Evolutionary conservation across 2,888 invertebrate genomes (phyloP).

Genomic region (Dilophus febrilis): DNA sequence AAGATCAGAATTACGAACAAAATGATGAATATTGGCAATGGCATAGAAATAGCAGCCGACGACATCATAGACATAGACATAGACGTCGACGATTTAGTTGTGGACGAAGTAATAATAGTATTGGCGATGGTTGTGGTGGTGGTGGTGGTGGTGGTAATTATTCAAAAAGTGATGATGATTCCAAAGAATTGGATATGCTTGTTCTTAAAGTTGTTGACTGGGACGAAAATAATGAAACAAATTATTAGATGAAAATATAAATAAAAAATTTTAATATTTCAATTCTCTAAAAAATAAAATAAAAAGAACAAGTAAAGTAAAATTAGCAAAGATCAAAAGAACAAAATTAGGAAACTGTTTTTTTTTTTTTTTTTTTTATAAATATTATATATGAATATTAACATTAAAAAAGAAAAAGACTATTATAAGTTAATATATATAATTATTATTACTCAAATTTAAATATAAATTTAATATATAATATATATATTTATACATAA

Average conservation of each 20-base stretch:
- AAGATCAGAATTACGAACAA: not conserved
- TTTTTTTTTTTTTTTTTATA: not conserved
- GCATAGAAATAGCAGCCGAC: conserved; percentile 9
- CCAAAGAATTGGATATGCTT: conserved; percentile 28
- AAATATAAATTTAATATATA: no score
- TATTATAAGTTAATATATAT: not conserved
- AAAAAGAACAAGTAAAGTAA: not conserved
- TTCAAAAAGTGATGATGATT: conserved; percentile 13
- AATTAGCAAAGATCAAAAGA: no score
- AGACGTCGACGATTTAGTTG: conserved; percentile 26
- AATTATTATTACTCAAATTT: no score
- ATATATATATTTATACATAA: no score
- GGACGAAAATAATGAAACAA: conserved; percentile 28
- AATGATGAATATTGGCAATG: not conserved
- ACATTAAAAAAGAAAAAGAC: not conserved
- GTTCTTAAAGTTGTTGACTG: conserved; percentile 29
- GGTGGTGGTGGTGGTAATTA: no score
- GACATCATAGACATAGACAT: conserved; percentile 9
- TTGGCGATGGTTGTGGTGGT: no score
- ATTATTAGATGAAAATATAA: conserved; percentile 19
- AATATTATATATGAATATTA: not conserved
- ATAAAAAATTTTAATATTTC: not conserved
- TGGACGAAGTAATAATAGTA: no score
- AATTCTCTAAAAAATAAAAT: no score
- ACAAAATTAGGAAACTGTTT: no score